These are phyloP conservation scores for Emydoidea blandingii DNA, from an alignment of 2,797 vertebrate species.

Conservation along the genomic window DNA sequence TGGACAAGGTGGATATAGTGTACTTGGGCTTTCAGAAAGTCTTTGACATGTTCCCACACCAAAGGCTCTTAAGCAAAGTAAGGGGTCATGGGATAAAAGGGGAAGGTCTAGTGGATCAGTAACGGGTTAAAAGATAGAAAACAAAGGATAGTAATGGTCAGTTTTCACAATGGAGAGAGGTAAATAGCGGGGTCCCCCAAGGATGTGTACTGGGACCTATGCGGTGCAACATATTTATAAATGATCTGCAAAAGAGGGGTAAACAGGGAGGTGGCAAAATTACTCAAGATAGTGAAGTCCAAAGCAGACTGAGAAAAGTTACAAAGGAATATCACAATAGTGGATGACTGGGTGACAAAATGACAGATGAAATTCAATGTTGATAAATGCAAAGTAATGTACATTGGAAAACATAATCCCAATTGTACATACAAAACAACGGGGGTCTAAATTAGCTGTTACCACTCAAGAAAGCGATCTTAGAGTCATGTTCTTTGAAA, in stretches of 20 bases:
- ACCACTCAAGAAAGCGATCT: not conserved
- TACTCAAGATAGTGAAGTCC: not conserved
- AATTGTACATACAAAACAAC: not conserved
- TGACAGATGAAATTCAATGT: not conserved
- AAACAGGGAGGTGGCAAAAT: not conserved
- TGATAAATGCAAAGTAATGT: not conserved
- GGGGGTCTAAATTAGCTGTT: not conserved
- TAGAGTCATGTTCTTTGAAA: not conserved
- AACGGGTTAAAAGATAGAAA: not conserved
- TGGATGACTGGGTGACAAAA: not conserved
- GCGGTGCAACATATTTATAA: not conserved
- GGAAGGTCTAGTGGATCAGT: too few species aligned
- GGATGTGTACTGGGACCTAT: not conserved
- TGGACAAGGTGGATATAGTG: too few species aligned
- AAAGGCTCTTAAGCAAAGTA: too few species aligned
- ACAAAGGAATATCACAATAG: not conserved
- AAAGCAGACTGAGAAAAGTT: not conserved
- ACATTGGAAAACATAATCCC: not conserved
- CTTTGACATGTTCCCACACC: too few species aligned
- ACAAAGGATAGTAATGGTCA: not conserved
- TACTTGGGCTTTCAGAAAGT: too few species aligned
- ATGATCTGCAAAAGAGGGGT: not conserved
- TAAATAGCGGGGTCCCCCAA: not conserved
- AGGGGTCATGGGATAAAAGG: too few species aligned
- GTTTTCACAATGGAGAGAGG: not conserved